These are phyloP conservation scores for Yasuhikotakia modesta DNA, from an alignment of 2,797 vertebrate species.

Conservation along the genomic window DNA sequence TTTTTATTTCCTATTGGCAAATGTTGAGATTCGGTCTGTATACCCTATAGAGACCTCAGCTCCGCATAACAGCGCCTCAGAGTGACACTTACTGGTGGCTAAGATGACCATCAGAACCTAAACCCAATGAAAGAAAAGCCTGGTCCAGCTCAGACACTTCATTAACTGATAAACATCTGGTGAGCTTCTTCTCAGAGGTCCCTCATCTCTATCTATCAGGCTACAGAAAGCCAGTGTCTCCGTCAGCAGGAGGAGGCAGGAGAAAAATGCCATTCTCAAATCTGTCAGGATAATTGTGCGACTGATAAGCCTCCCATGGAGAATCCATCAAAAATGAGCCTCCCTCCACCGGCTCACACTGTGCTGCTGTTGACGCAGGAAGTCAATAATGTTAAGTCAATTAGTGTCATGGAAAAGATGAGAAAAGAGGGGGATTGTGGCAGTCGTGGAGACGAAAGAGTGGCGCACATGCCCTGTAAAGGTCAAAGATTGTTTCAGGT, in stretches of 20 bases:
- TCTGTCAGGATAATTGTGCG: conserved; percentile 61
- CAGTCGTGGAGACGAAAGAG: conserved; percentile 36
- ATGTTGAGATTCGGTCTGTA: not conserved
- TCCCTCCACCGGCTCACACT: conserved; percentile 41
- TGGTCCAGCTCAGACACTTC: conserved; percentile 58
- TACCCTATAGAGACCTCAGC: not conserved
- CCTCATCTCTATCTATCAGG: conserved; percentile 55
- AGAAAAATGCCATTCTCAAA: conserved; percentile 59
- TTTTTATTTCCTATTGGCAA: not conserved
- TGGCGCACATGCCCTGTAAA: conserved; percentile 23
- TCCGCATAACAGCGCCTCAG: conserved; percentile 26
- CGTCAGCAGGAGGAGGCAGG: conserved; percentile 46
- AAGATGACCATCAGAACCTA: conserved; percentile 49
- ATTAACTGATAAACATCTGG: conserved; percentile 67
- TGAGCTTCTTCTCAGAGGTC: conserved; percentile 45
- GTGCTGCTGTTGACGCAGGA: conserved; percentile 50
- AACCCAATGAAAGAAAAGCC: conserved; percentile 51
- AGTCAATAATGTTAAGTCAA: conserved; percentile 67
- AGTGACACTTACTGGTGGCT: conserved; percentile 15
- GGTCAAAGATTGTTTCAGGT: not conserved
- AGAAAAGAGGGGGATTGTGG: conserved; percentile 27
- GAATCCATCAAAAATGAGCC: conserved; percentile 56
- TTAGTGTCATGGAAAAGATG: conserved; percentile 62
- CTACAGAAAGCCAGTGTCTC: conserved; percentile 56
- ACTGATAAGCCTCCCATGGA: conserved; percentile 61